These are phyloP conservation scores for Vimba vimba DNA, from an alignment of 2,113 vertebrate genomes.

Conservation along the genomic window DNA sequence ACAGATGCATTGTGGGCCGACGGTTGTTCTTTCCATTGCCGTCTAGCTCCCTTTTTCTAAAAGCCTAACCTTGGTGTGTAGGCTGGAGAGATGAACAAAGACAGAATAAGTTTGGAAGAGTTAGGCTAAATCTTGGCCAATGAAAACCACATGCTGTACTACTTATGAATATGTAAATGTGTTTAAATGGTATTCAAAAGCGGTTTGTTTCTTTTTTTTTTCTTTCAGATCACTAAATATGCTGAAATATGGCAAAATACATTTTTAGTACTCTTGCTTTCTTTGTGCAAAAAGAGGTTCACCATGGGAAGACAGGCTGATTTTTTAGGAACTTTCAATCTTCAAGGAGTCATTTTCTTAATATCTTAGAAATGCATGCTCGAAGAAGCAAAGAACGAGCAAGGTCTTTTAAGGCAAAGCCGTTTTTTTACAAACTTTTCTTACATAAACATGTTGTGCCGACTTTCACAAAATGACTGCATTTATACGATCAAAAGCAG, in stretches of 20 bases:
- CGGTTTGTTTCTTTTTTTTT: background rate
- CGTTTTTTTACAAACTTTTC: background rate
- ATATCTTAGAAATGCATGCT: background rate
- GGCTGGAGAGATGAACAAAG: conserved; percentile 2
- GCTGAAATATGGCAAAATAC: background rate
- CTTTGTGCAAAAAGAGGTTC: background rate
- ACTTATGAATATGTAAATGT: conserved; percentile 4
- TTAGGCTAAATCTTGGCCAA: background rate
- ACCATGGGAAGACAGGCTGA: background rate
- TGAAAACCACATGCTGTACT: background rate
- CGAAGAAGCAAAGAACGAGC: background rate
- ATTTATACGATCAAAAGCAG: conserved; percentile 15
- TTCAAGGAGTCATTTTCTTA: background rate
- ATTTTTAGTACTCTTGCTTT: background rate
- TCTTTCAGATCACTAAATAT: background rate
- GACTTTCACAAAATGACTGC: conserved; percentile 8
- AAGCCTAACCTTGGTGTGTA: conserved; percentile 62
- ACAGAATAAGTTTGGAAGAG: background rate
- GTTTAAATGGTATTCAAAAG: conserved; percentile 4
- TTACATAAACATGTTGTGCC: background rate
- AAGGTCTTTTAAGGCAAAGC: background rate
- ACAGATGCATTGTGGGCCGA: conserved; percentile 59
- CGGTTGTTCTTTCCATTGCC: conserved; percentile 46
- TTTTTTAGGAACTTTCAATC: background rate
- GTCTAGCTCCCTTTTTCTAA: conserved; percentile 55